Evolutionary conservation across 1,140 invertebrate species (phyloP).

Genomic region (Saccostrea echinata): DNA sequence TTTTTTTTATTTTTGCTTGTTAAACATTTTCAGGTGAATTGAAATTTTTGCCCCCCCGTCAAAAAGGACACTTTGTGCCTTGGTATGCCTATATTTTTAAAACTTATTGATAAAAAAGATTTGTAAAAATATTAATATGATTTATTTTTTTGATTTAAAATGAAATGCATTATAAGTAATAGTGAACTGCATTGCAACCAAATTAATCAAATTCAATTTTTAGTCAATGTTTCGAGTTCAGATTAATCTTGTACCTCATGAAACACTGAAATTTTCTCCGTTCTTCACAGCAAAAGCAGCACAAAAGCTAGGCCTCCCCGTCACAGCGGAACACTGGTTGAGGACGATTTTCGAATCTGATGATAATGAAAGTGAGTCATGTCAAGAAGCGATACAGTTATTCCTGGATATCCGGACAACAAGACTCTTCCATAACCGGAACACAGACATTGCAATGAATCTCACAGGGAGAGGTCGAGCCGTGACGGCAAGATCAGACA

Average conservation of each 20-base stretch:
- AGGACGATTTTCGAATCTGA: background rate
- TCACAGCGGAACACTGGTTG: background rate
- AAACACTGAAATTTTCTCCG: background rate
- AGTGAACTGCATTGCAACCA: too few relatives aligned
- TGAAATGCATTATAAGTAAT: too few relatives aligned
- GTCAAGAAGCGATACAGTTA: slow-evolving; percentile 43
- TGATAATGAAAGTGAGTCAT: slow-evolving; percentile 26
- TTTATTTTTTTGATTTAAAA: too few relatives aligned
- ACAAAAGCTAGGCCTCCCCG: background rate
- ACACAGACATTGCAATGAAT: slow-evolving; percentile 52
- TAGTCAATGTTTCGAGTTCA: background rate
- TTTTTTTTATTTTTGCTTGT: too few relatives aligned
- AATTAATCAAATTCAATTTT: background rate
- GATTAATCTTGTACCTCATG: background rate
- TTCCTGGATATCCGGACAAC: slow-evolving; percentile 62
- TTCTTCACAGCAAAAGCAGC: slow-evolving; percentile 13
- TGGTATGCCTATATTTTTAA: too few relatives aligned
- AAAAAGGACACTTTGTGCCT: too few relatives aligned
- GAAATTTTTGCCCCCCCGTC: too few relatives aligned
- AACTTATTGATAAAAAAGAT: too few relatives aligned
- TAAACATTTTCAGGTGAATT: too few relatives aligned
- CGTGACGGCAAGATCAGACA: slow-evolving; percentile 46
- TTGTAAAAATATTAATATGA: too few relatives aligned
- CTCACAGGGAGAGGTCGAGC: slow-evolving; percentile 58
- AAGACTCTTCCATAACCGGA: slow-evolving; percentile 61